Evolutionary conservation across 2,113 vertebrate genomes (phyloP), one percentile per base, ranked within the genome.

Genomic region (Myodes glareolus): DNA sequence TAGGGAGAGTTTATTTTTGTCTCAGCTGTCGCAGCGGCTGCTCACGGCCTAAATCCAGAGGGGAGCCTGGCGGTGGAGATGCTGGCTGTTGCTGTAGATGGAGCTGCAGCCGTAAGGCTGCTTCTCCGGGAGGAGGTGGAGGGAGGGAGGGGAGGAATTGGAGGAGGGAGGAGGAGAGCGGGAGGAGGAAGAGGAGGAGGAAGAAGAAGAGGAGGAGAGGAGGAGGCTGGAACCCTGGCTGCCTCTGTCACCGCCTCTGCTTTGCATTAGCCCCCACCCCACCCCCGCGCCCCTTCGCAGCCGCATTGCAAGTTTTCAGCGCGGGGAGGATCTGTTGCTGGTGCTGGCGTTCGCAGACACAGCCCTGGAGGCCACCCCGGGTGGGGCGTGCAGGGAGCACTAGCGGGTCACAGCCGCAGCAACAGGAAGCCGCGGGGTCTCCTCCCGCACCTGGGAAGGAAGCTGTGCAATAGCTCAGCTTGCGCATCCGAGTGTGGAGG

Each of bases 1-100:
- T 99, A 98, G 98, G 98, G 98, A 98, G 98, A 98, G 98, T 99
- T 99, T 99, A 99, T 99, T 99, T 98, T 98, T 96, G 98, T 98
- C 97, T 98, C 81, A 89, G 97, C 97, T 94, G 94, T 96, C 86
- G 96, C 97, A 72, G 89, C 96, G 94, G 96, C 98, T 95, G 97
- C 97, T 95, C 86, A 94, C 96, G 97, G 98, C 97, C 97, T 98
- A 95, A 95, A 97, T 98, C 97, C 96, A 97, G 96, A 96, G 96
- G 96, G 97, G 96, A 88, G 94, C 97, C 96, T 96, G 96, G 95
- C 92, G 93, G 96, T 88, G 93, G 97, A 94, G 97, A 97, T 97
- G 98, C 96, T 96, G 73, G 96, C 94, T 96, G 96, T 92, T 81
- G 96, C 95, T 97, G 97, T 96, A 96, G 97, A 92, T 95, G 97